Base-by-base conservation (phyloP, 2,888 invertebrate genomes). In the Melieria crassipennis region DNA sequence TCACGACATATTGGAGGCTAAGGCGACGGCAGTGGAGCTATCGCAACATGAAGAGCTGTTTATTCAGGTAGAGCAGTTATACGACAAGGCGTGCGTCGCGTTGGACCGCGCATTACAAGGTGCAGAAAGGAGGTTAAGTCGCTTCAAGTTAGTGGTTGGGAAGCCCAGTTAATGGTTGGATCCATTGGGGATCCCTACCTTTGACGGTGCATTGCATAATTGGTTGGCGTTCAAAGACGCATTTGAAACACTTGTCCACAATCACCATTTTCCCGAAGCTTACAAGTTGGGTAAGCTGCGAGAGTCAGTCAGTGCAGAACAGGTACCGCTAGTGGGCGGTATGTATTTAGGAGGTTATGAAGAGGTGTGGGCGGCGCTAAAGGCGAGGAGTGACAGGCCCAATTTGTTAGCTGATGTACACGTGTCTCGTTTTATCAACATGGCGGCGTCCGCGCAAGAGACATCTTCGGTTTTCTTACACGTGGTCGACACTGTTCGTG, bases 291-390 rank as follows among this genome's bases (percentile, higher is more conserved):
- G 56, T 48, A 69, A 63, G 16, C 45, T 69, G 13, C 50, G 69
- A 10, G 52, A 62, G 16, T 43, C 61, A 11, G 55, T 69, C 11
- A 10, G 61, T 48, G 13, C 43, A 9, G 30, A 5, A 7, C 52
- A 30, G n/a, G 69, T 61, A 10, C 50, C 61, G 13, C n/a, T 61
- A 10, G 16, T 61, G 4, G 61, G 69, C 9, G 0, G 13, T 30
- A 16, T 69, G 61, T 62, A 69, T 11, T 52, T 63, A 63, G 69
- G 63, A 30, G 63, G 63, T n/a, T 63, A 69, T 42, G 56, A 71
- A 1, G 50, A 68, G 9, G 68, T 68, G 2, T 68, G 73, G 67
- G 46, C 43, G 42, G 70, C 64, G 9, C 47, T 72, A 10, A 73
- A 65, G 11, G 10, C 30, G 2, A 68, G 73, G 46, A 71, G 63